Base-by-base conservation (phyloP, 2,113 vertebrate genomes). In the Ornithorhynchus anatinus region DNA sequence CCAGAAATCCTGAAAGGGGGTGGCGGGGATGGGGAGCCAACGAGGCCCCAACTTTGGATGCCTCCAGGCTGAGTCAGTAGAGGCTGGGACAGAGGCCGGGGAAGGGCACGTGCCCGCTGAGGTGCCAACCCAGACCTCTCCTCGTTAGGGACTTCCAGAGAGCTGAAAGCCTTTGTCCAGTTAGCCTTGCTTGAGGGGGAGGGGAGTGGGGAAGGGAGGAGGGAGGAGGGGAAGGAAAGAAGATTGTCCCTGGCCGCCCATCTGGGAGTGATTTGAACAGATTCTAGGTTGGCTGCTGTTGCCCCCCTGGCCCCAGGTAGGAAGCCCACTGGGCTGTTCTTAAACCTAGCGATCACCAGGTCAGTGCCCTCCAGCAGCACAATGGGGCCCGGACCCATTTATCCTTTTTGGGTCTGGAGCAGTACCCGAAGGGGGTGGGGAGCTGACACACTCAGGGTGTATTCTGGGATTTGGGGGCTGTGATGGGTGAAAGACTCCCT, bases 181-280 rank as follows among this genome's bases (percentile, higher is more conserved):
- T 59, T 51, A 40, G 48, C 43, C 19, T 35, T 45, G 44, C 45
- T 70, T 54, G 33, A 22, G 33, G 52, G 20, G 65, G 56, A 69
- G 40, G 19, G 50, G 37, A 65, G 57, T 40, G 22, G 20, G 16
- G 54, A n/a, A 56, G 27, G 44, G 62, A 43, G 48, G 23, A 13
- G 48, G 59, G 58, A 5, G 47, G 23, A 23, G 42, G 20, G n/a
- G 9, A 22, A 11, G 72, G 52, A 69, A 25, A 39, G 15, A 23
- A 53, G 25, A 27, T 50, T 23, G 31, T 50, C 62, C 29, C 75
- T 10, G 13, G 48, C 22, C 7, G 43, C 73, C 80, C 90, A 92
- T 86, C 86, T 92, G 90, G 88, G 89, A 92, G 70, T 17, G 20
- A 91, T 91, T 89, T 89, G 3, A 45, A 85, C 0, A n/a, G 77